Evolutionary conservation across 2,113 vertebrate genomes (phyloP), one percentile per base, ranked within the genome.

Genomic region (Eulemur macaco): DNA sequence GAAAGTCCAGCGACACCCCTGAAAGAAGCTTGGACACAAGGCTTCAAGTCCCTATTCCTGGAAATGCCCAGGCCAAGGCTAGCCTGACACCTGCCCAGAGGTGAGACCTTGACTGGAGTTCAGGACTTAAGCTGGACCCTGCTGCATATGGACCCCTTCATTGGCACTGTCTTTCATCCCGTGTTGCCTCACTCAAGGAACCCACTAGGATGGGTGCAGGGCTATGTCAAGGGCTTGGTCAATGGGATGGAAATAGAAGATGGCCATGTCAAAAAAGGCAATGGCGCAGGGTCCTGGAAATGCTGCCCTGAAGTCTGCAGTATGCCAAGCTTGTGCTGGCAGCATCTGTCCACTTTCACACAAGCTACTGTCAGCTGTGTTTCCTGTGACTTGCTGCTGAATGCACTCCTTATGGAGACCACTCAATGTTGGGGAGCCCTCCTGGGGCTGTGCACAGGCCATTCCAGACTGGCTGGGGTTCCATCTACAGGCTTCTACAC

Each of bases 121-220:
- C 60, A 83, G 50, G 45, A 12, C 39, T 74, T 11, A 66, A 74
- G 50, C 66, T 80, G 60, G 50, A 66, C 31, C 42, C 21, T 37
- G 18, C 18, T 86, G 47, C 63, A 63, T 23, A 23, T 21, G 34
- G 34, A 31, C 2, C 14, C 21, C 23, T 56, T 68, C 39, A 77
- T 60, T 77, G 78, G 25, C 54, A 60, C 27, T n/a, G 50, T 27
- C 18, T 91, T 92, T 93, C n/a, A 86, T 20, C n/a, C 47, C 11
- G 0, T 15, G 21, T 66, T 74, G 81, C 58, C 31, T 76, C 6
- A 64, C 15, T 31, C 17, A 58, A 5, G 12, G 21, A 31, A 56
- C 34, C 23, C 47, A 5, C 1, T 6, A 25, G 52, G n/a, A 34
- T 2, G 1, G 20, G 4, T 9, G 8, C 42, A n/a, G 34, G 21